Evolutionary conservation across 2,888 invertebrate genomes (phyloP).

Genomic region (Trichopria drosophilae): DNA sequence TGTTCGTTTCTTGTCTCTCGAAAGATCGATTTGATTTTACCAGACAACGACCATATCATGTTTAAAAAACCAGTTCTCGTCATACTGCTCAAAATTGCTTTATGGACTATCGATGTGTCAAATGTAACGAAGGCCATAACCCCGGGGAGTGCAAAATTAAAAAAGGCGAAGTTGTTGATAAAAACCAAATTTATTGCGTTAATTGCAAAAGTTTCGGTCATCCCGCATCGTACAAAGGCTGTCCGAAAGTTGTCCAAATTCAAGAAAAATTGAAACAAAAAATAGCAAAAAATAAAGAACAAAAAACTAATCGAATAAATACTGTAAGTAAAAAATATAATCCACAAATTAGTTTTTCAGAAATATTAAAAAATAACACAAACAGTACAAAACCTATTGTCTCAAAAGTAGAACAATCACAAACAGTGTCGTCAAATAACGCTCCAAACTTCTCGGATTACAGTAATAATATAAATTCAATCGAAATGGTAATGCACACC

Average conservation of each 20-base stretch:
- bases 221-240: constrained; percentile 5
- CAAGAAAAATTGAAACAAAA: not conserved
- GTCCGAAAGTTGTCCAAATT: not conserved
- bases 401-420: too few relatives aligned
- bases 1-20: too few relatives aligned
- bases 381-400: too few relatives aligned
- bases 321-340: not conserved
- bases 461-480: not conserved
- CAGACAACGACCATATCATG: too few relatives aligned
- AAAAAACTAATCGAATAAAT: constrained; percentile 1
- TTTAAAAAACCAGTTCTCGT: too few relatives aligned
- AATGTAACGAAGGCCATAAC: not conserved
- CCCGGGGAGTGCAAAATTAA: not conserved
- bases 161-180: not conserved
- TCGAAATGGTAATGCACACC: not conserved
- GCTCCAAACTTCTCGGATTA: too few relatives aligned
- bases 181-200: not conserved
- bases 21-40: too few relatives aligned
- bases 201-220: not conserved
- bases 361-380: not conserved
- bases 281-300: not conserved
- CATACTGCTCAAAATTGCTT: not conserved
- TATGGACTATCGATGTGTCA: constrained; percentile 1
- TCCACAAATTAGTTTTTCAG: not conserved
- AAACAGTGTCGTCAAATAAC: too few relatives aligned